These are phyloP conservation scores for Cheilosia soror DNA, from an alignment of 2,888 invertebrate genomes.

Conservation along the genomic window DNA sequence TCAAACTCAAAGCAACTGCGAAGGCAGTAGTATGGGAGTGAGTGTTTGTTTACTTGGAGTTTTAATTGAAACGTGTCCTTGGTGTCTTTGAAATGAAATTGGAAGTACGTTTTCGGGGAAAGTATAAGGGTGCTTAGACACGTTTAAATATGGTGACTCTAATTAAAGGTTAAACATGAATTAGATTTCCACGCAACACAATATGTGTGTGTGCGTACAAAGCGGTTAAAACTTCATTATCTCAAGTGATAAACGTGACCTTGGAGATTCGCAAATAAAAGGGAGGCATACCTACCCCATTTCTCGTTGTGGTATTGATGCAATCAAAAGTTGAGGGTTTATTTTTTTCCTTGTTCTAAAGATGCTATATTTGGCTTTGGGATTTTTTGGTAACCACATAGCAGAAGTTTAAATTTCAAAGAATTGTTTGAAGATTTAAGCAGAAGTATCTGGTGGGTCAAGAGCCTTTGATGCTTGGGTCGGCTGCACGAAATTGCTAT, in stretches of 20 bases:
- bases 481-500: too few species aligned
- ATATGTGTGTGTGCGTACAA: not conserved
- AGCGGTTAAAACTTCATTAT: not conserved
- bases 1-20: not conserved
- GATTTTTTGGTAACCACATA: too few species aligned
- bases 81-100: constrained; percentile 31
- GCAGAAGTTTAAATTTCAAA: too few species aligned
- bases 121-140: constrained; percentile 14
- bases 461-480: too few species aligned
- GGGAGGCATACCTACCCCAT: not conserved
- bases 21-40: not conserved
- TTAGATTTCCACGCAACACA: constrained; percentile 3
- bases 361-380: too few species aligned
- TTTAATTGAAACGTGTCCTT: constrained; percentile 46
- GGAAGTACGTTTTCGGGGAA: constrained; percentile 22
- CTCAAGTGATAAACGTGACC: not conserved
- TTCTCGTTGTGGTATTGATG: too few species aligned
- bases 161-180: constrained; percentile 28
- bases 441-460: too few species aligned
- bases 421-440: too few species aligned
- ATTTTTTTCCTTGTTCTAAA: too few species aligned
- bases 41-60: constrained; percentile 24
- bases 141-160: constrained; percentile 22
- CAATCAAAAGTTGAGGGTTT: too few species aligned
- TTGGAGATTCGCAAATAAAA: not conserved